Evolutionary conservation across 2,888 invertebrate species (phyloP).

Genomic region (Steromphala cineraria): DNA sequence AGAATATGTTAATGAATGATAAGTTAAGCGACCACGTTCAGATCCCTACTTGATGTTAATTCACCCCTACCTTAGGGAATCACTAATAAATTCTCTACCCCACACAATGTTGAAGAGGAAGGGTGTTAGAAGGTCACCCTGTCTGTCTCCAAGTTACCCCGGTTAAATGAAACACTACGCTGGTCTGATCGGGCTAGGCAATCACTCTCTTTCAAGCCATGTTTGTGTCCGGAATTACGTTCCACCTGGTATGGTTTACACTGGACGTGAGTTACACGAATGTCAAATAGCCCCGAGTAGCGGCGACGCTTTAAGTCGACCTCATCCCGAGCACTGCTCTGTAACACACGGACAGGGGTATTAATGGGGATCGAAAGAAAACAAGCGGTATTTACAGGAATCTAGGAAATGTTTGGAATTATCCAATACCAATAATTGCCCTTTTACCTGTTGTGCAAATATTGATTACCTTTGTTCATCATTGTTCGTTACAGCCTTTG

Average conservation of each 20-base stretch:
- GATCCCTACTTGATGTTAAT: too few relatives aligned
- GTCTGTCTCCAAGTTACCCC: background rate
- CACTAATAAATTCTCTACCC: too few relatives aligned
- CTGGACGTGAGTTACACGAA: background rate
- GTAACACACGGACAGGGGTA: too few relatives aligned
- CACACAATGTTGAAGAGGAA: too few relatives aligned
- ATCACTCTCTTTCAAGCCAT: background rate
- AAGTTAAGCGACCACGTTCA: too few relatives aligned
- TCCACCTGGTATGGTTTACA: background rate
- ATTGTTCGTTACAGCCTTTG: too few relatives aligned
- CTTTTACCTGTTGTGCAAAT: too few relatives aligned
- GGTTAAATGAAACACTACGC: background rate
- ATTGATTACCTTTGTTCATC: too few relatives aligned
- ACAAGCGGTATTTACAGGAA: background rate
- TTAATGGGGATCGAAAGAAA: background rate
- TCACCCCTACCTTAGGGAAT: too few relatives aligned
- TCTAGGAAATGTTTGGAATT: background rate
- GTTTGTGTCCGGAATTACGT: slow-evolving; percentile 10
- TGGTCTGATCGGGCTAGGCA: background rate
- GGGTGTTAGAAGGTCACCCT: background rate
- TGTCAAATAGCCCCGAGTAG: background rate
- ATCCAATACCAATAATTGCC: background rate
- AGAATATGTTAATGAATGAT: too few relatives aligned
- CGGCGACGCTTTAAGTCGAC: background rate
- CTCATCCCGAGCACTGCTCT: background rate